phyloP scores from a whole-genome alignment of 2,797 vertebrate species.

The Sardinella longiceps region DNA sequence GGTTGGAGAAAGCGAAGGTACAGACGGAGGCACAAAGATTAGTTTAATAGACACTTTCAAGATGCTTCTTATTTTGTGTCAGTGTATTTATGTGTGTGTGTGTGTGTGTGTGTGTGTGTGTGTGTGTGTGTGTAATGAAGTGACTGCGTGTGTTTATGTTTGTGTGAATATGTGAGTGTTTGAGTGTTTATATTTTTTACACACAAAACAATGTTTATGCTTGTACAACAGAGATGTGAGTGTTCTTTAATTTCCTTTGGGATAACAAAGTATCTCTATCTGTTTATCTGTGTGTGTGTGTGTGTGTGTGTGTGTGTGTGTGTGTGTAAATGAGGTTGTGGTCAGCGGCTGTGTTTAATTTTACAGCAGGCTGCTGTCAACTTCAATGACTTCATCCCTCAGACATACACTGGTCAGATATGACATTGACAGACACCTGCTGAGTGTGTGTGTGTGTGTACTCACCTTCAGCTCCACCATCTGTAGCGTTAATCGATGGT shows the following conservation, averaged over 20 bases:
- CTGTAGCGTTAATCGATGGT: slow-evolving; percentile 45
- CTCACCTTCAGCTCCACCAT: slow-evolving; percentile 20
- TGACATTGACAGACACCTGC: slow-evolving; percentile 48
- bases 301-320: slow-evolving; percentile 30
- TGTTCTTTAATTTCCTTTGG: too few relatives aligned
- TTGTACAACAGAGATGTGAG: background rate
- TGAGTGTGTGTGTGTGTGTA: background rate
- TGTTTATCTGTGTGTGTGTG: background rate
- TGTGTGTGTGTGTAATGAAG: too few relatives aligned
- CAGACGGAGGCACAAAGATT: slow-evolving; percentile 63
- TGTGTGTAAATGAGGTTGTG: slow-evolving; percentile 6
- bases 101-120: background rate
- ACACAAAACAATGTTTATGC: too few relatives aligned
- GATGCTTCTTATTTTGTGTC: background rate
- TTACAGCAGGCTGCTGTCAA: slow-evolving; percentile 34
- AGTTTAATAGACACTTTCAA: slow-evolving; percentile 63
- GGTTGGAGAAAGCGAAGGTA: slow-evolving; percentile 60
- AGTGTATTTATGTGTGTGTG: background rate
- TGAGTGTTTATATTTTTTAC: background rate
- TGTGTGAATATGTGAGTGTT: background rate
- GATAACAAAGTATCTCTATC: too few relatives aligned
- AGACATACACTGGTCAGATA: slow-evolving; percentile 44
- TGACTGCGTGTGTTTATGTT: background rate
- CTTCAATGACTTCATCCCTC: slow-evolving; percentile 47
- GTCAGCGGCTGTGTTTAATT: slow-evolving; percentile 5